Evolutionary conservation across 92 coral and sea anemone species (phyloP), one percentile per base, ranked within the genome.

Genomic region (Siderastrea siderea): DNA sequence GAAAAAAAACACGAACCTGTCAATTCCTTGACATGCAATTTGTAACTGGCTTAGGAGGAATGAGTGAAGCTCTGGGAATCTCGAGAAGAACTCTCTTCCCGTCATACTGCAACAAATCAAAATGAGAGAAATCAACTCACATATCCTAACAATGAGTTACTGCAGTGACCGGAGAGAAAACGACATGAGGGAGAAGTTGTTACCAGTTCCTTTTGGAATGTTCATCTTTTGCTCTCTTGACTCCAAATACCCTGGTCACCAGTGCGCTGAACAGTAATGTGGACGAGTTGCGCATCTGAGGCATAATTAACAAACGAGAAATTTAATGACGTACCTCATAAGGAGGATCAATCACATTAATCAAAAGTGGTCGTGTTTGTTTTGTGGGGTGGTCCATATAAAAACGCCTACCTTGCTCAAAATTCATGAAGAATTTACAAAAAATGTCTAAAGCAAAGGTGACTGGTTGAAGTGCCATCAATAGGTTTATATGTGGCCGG

Each of bases 51-150:
- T 77, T 14, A 93, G 77, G 46, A 97, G 87, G 84, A 97, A 97
- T 8, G 98, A 83, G 68, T 97, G 97, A 63, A 97, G 81, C 53
- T 88, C 93, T 50, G 99, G 99, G 82, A 93, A 97, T 61, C 99
- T 90, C 47, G 96, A 96, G 90, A 97, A 97, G 82, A 97, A 97
- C 52, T 95, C 99, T 71, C 99, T 90, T 44, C 99, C 99, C n/a
- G 98, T 97, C 99, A 97, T 95, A 48, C 99, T 97, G 49, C 74
- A 76, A 66, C 1, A 75, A 75, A 84, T 7, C 3, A 48, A 66
- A 16, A 51, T 13, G 4, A 59, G 47, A 12, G 44, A 70, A 15
- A 19, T 68, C 1, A 71, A 19, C 55, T 17, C 13, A 6, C 7
- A 44, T 1, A 7, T 57, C 13, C 61, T 7, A 46, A 60, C 46